Evolutionary conservation across 2,888 invertebrate genomes (phyloP), one percentile per base, ranked within the genome.

Genomic region (Chelonus formosanus): DNA sequence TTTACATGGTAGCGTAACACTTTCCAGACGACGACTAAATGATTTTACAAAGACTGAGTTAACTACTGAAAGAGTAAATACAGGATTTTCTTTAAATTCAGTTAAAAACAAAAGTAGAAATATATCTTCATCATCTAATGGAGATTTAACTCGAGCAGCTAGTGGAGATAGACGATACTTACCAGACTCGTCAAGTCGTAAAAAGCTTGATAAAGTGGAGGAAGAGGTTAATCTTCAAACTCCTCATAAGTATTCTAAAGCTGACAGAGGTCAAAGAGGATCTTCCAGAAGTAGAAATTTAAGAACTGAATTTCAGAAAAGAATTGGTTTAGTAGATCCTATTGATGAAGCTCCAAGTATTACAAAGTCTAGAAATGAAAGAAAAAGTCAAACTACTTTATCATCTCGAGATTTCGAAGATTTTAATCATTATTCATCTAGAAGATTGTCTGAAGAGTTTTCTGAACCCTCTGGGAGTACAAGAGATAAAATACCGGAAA

Each of bases 341-440:
- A 71, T 73, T 3, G 65, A 70, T 59, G 68, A 71, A 7, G 68
- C 62, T 7, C 67, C 68, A 5, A 69, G 70, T 36, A 68, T 60
- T 0, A 67, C 75, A 43, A 75, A 76, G 45, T 78, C 76, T 1
- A 74, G 80, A 67, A 78, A 77, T 0, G 81, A 80, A 5, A 71
- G 82, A 48, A 81, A 81, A 65, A 77, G 78, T 40, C 80, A 80
- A 7, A 71, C 70, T 0, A 75, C 75, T 3, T 63, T 71, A 8
- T 68, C 73, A 1, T 57, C 73, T 6, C 72, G 65, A 3, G 75
- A 79, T 35, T 63, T 72, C 3, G 73, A 68, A 65, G 72, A 65
- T 6, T 70, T 74, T 3, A 67, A 68, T 7, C 67, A 68, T 66
- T 73, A 65, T 3, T 55, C 69, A 3, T 62, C 70, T 0, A 65